A percentile compares a stretch with the other conserved stretches of the same genome.
phyloP scores from a whole-genome alignment of 2,888 invertebrate species.

The Physocephala rufipes region DNA sequence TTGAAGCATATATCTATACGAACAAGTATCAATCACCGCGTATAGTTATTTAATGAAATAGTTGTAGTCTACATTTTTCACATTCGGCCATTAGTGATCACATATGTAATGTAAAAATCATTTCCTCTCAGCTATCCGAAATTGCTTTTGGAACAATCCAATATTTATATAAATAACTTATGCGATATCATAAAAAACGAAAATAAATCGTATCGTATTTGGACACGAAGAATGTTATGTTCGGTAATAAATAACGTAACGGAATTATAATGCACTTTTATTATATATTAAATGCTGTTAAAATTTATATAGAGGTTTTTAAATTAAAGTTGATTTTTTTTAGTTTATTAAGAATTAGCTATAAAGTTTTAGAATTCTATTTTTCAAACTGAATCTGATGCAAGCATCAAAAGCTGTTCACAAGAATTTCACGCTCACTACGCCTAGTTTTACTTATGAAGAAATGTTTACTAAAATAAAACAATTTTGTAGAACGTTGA shows the following conservation, averaged over 20 bases:
- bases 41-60: no score
- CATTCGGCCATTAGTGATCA: no score
- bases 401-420: slow-evolving; percentile 14
- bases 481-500: slow-evolving; percentile 23
- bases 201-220: no score
- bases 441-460: neutral
- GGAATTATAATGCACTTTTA: neutral
- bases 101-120: no score
- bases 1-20: no score
- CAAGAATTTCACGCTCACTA: neutral
- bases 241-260: neutral
- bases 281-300: neutral
- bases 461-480: no score
- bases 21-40: no score
- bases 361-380: slow-evolving; percentile 14
- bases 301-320: neutral
- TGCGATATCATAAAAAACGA: no score
- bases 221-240: neutral
- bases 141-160: no score
- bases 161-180: no score
- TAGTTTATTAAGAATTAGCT: slow-evolving; percentile 14
- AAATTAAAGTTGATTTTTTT: slow-evolving; percentile 14
- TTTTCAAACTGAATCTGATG: neutral
- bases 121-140: no score
- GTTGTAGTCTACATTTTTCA: no score